phyloP scores from a whole-genome alignment of 2,797 vertebrate genomes.

The Acrossocheilus fasciatus region DNA sequence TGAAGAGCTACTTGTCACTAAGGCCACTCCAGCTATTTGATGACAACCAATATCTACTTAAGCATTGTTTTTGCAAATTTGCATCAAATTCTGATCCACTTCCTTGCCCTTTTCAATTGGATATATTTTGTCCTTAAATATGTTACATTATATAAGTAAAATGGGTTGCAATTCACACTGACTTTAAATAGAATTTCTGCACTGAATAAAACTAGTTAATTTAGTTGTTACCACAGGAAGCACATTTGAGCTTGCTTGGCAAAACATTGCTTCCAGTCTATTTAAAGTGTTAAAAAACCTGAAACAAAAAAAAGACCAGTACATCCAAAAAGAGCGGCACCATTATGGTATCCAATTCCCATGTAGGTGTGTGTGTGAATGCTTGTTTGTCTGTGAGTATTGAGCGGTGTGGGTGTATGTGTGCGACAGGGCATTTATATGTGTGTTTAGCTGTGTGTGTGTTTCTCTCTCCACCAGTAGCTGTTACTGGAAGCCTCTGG shows the following conservation, averaged over 20 bases:
- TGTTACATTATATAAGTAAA: neutral
- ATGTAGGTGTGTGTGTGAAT: slow-evolving; percentile 36
- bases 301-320: slow-evolving; percentile 20
- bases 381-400: slow-evolving; percentile 38
- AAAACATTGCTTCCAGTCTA: neutral
- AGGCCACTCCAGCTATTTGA: neutral
- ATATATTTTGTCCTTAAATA: neutral
- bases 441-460: slow-evolving; percentile 10
- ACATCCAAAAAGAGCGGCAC: slow-evolving; percentile 24
- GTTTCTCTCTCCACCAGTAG: slow-evolving; percentile 37
- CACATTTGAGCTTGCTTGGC: slow-evolving; percentile 7
- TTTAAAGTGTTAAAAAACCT: slow-evolving; percentile 23
- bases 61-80: neutral
- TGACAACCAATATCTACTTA: neutral
- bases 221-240: neutral
- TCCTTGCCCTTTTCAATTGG: neutral
- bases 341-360: slow-evolving; percentile 37
- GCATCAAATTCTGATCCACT: neutral
- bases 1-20: neutral
- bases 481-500: slow-evolving; percentile 43
- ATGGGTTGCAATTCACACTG: neutral
- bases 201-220: neutral
- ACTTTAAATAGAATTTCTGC: neutral
- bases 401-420: slow-evolving; percentile 9
- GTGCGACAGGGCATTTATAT: slow-evolving; percentile 10